These are phyloP conservation scores for Lepus europaeus DNA, from an alignment of 2,113 vertebrate genomes.

Conservation along the genomic window DNA sequence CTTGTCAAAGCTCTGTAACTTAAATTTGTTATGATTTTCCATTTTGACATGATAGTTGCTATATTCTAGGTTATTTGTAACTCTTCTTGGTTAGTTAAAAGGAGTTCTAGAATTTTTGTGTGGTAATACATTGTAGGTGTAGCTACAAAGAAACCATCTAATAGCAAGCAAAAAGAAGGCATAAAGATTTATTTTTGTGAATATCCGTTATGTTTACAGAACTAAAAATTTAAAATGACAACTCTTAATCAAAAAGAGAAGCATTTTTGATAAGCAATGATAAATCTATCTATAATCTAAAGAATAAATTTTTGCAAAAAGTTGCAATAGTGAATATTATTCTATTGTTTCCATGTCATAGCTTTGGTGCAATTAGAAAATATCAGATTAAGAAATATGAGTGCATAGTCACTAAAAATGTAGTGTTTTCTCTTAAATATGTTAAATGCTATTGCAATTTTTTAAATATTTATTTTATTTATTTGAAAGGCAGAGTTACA, in stretches of 20 bases:
- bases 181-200: neutral
- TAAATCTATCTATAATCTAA: neutral
- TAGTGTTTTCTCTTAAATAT: conserved; percentile 3
- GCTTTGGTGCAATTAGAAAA: conserved; percentile 44
- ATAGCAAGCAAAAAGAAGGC: neutral
- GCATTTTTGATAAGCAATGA: neutral
- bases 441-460: neutral
- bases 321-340: conserved; percentile 19
- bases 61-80: neutral
- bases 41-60: neutral
- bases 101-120: conserved; percentile 4
- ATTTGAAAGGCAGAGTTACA: too few relatives aligned
- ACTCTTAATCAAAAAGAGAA: neutral
- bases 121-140: neutral
- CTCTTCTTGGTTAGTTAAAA: conserved; percentile 1
- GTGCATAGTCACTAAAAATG: neutral
- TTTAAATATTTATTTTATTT: too few relatives aligned
- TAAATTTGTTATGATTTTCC: conserved; percentile 32
- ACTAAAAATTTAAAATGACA: neutral
- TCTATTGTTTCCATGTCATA: neutral
- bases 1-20: neutral
- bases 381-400: conserved; percentile 32
- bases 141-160: neutral
- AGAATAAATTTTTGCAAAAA: neutral
- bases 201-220: neutral